Base-by-base conservation (phyloP, 2,797 vertebrate species). In the Microcaecilia unicolor region DNA sequence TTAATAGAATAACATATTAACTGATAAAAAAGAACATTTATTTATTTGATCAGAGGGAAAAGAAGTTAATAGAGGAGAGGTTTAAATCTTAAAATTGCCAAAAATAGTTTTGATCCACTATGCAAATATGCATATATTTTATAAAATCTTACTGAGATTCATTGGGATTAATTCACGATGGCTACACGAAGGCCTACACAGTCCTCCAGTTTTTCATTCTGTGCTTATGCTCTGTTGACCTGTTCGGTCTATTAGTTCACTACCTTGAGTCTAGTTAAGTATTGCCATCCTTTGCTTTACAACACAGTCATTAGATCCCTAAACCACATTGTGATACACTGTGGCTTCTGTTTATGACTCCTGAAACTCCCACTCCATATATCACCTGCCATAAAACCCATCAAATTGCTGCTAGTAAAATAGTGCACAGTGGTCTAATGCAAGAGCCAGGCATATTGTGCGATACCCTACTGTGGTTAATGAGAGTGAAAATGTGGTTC, bases 361-460 rank as follows among this genome's bases (percentile, higher is more conserved):
- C 76, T 70, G 67, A 78, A 82, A 81, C 76, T 84, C 81, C 78
- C 72, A 83, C 83, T 85, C 80, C 70, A 84, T 85, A 84, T 81
- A 86, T 87, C 84, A 87, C 78, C 79, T 80, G 75, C 80, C 76
- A 79, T 83, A 85, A 85, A 85, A 81, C 74, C 81, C 72, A 82
- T 81, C 76, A 80, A 77, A 70, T 74, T 64, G 77, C 78, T 76
- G 80, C 80, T 78, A 72, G 79, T 81, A 78, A 83, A 83, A 81
- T 80, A 80, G 76, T 78, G 74, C 80, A 81, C 76, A 78, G 80
- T 81, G 79, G 76, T 83, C 69, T 74, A 76, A 69, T n/a, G 67
- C 72, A 76, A 79, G 76, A 83, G 71, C 71, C 63, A 62, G 79
- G 79, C 79, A 77, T 83, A 83, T 79, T 78, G 80, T 81, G 76